A percentile compares a stretch with the other conserved stretches of the same genome.
Conservation (phyloP, 2,888 invertebrate genomes). For the Crematogaster levior region DNA sequence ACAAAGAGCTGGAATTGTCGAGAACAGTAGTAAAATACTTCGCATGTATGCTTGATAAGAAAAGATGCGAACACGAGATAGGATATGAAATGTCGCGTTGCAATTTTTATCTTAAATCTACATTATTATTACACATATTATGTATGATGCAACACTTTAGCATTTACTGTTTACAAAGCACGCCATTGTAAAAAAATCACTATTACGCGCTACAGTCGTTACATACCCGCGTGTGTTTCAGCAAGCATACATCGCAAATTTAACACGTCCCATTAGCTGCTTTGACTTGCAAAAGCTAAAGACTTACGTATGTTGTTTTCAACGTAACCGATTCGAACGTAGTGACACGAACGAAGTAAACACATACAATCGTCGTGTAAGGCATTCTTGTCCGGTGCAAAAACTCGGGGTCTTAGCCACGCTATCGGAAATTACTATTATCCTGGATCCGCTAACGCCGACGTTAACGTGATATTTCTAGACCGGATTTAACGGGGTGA, state of each 20-base stretch:
- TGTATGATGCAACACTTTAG: background rate
- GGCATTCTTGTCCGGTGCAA: conserved; percentile 21
- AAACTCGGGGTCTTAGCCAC: conserved; percentile 30
- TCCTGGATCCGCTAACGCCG: conserved; percentile 61
- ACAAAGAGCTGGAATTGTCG: background rate
- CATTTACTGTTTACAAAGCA: background rate
- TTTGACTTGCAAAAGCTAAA: background rate
- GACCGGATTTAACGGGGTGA: conserved; percentile 70
- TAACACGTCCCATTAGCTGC: conserved; percentile 10
- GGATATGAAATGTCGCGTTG: background rate
- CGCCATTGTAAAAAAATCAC: background rate
- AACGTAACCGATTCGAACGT: conserved; percentile 15
- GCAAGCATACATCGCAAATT: background rate
- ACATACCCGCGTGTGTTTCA: background rate
- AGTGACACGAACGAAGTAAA: conserved; percentile 6
- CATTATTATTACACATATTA: background rate
- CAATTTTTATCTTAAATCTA: conserved; percentile 19
- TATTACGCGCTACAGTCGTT: conserved; percentile 15
- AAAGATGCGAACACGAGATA: background rate
- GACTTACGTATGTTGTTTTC: conserved; percentile 22
- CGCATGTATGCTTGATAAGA: background rate
- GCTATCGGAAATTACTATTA: conserved; percentile 62
- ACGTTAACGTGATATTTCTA: conserved; percentile 56
- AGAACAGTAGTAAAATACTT: background rate
- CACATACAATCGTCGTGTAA: background rate